phyloP scores from a whole-genome alignment of 1,140 invertebrate species.

The Eriosoma lanigerum region DNA sequence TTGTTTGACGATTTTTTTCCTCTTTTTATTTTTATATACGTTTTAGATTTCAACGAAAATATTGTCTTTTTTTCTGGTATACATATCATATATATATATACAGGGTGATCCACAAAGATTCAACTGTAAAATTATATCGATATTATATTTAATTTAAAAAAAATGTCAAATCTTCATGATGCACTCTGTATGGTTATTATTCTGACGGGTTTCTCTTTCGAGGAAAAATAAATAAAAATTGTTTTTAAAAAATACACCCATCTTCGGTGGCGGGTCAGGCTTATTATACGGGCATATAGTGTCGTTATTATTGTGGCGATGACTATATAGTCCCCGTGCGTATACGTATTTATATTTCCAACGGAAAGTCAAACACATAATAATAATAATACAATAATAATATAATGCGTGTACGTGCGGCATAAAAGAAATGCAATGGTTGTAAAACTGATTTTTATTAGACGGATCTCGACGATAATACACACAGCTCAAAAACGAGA shows the following conservation, averaged over 20 bases:
- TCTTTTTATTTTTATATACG: background rate
- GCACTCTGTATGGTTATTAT: too few species aligned
- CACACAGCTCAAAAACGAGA: conserved; percentile 8
- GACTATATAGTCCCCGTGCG: background rate
- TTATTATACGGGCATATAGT: background rate
- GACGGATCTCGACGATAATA: conserved; percentile 29
- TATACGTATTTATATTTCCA: background rate
- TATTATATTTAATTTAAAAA: too few species aligned
- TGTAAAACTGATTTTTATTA: conserved; percentile 38
- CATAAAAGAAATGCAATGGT: conserved; percentile 23
- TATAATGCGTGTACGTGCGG: conserved; percentile 8
- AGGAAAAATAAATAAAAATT: too few species aligned
- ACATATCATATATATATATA: background rate
- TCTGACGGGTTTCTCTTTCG: too few species aligned
- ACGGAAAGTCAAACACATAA: background rate
- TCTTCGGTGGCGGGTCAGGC: background rate
- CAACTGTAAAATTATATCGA: too few species aligned
- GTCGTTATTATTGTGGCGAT: background rate
- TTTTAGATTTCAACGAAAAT: background rate
- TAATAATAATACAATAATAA: background rate
- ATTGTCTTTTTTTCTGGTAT: too few species aligned
- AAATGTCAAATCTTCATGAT: too few species aligned
- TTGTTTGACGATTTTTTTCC: background rate
- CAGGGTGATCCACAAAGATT: too few species aligned
- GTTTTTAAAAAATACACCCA: background rate